Percentiles rank a stretch among this genome's conserved stretches.
These are phyloP conservation scores for Leptura quadrifasciata DNA, from an alignment of 2,888 invertebrate species.

Conservation along the genomic window DNA sequence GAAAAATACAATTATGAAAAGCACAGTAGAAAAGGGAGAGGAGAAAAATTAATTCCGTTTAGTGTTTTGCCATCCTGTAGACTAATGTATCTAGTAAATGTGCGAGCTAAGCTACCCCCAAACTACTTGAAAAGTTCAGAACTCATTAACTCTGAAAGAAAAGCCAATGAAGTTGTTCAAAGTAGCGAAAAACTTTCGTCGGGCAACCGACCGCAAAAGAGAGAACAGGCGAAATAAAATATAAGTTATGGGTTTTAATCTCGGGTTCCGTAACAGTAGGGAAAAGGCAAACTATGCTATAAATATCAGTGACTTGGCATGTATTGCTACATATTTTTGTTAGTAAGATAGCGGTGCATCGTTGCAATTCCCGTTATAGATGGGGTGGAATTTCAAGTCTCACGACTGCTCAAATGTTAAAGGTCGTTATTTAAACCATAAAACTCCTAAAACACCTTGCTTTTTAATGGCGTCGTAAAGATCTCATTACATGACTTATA, in stretches of 20 bases:
- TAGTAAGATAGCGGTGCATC: conserved; percentile 69
- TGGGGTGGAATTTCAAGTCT: conserved; percentile 44
- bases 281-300: conserved; percentile 70
- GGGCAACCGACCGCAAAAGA: conserved; percentile 66
- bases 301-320: conserved; percentile 71
- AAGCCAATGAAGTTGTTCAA: conserved; percentile 65
- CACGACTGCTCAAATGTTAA: conserved; percentile 29
- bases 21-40: conserved; percentile 49
- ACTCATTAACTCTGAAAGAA: conserved; percentile 68
- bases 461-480: conserved; percentile 67
- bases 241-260: conserved; percentile 75
- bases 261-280: conserved; percentile 69
- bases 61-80: conserved; percentile 55
- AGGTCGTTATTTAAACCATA: conserved; percentile 40
- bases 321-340: conserved; percentile 71
- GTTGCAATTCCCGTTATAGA: conserved; percentile 58
- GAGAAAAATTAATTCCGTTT: conserved; percentile 61
- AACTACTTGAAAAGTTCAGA: conserved; percentile 60
- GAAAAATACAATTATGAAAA: conserved; percentile 48
- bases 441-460: conserved; percentile 60
- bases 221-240: conserved; percentile 71
- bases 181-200: conserved; percentile 53
- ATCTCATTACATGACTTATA: conserved; percentile 66
- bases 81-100: conserved; percentile 61
- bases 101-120: conserved; percentile 58